Evolutionary conservation across 2,888 invertebrate species (phyloP).

Genomic region (Scaptomyza polygonia): DNA sequence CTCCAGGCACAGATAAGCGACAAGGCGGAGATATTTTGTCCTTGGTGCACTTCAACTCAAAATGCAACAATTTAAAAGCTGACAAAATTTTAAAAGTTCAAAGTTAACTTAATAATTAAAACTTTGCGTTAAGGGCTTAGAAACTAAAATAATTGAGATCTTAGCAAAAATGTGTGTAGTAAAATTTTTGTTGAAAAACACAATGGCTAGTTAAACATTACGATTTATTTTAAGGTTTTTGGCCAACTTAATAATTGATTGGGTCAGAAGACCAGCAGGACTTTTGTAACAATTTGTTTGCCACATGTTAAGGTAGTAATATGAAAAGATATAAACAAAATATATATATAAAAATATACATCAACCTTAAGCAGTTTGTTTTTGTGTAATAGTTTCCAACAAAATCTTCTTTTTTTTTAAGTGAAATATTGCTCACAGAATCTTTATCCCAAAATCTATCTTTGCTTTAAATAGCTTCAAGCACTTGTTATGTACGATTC

Average conservation of each 20-base stretch:
- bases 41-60: neutral
- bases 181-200: neutral
- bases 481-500: constrained; percentile 21
- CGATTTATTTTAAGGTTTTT: no score
- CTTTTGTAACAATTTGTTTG: neutral
- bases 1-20: constrained; percentile 2
- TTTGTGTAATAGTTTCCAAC: no score
- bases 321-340: no score
- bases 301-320: neutral
- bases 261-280: neutral
- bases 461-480: constrained; percentile 1
- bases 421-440: neutral
- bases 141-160: neutral
- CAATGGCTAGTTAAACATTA: neutral
- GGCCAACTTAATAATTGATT: neutral
- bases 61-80: constrained; percentile 3
- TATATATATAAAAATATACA: no score
- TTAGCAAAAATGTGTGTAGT: neutral
- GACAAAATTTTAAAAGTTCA: neutral
- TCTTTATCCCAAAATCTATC: neutral
- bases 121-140: neutral
- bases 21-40: neutral
- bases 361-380: no score
- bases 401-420: neutral
- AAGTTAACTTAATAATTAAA: neutral